Conservation (phyloP, 2,113 vertebrate species). For the Psittacara wagleri region DNA sequence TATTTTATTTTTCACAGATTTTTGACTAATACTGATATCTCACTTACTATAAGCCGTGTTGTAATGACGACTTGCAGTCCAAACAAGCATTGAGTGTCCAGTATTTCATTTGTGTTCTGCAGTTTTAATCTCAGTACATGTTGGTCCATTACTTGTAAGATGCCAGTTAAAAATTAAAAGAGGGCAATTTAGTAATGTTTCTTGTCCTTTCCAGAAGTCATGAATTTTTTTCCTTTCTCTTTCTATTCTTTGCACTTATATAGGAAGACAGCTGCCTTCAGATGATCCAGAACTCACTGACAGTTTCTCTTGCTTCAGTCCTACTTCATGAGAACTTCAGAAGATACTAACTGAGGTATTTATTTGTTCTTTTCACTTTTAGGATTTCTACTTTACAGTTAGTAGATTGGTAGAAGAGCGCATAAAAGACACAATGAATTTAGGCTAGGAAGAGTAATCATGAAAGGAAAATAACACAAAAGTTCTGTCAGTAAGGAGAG, state of each 20-base stretch:
- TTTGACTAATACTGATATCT: not conserved
- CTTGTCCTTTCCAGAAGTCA: not conserved
- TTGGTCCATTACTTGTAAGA: not conserved
- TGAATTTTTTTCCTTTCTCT: not conserved
- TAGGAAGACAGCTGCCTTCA: constrained; percentile 40
- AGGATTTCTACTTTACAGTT: not conserved
- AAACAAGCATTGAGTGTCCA: not conserved
- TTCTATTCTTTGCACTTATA: not conserved
- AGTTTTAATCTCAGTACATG: not conserved
- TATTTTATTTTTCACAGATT: not conserved
- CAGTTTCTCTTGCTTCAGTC: not conserved
- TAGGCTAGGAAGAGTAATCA: not conserved
- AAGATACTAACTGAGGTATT: constrained; percentile 57
- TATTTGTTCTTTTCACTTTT: constrained; percentile 6
- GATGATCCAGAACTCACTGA: constrained; percentile 29
- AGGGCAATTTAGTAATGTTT: not conserved
- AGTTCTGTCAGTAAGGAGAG: not conserved
- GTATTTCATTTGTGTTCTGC: not conserved
- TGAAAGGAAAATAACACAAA: not conserved
- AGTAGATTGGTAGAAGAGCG: not conserved
- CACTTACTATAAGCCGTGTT: not conserved
- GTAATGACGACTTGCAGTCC: not conserved
- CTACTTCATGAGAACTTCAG: constrained; percentile 47
- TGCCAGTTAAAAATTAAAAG: not conserved
- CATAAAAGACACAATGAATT: not conserved